Base-by-base conservation (phyloP, 2,888 invertebrate genomes). In the Ectemnius cavifrons region DNA sequence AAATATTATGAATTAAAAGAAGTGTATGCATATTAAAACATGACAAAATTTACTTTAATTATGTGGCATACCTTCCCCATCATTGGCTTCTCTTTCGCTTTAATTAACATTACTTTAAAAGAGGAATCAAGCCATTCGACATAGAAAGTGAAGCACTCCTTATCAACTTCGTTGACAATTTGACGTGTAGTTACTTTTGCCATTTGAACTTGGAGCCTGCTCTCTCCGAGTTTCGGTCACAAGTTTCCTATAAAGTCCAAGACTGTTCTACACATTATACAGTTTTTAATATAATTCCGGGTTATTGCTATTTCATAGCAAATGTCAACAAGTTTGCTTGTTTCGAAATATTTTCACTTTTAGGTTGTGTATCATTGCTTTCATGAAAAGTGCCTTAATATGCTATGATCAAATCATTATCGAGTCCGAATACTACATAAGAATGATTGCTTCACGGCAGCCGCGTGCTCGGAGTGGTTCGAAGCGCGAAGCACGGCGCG, bases 271-370 rank as follows among this genome's bases (percentile, higher is more conserved):
- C 37, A 37, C 37, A 37, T 37, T 37, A 37, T 37, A 37, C 8
- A 37, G 11, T 4, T 1, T 37, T 37, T 1, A 37, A 37, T 8
- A 37, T 4, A 37, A 37, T 37, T 37, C 37, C 5, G 37, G 4
- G 37, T 37, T 37, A 37, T 37, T 37, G 37, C 37, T 37, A 37
- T 37, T 11, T 37, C 8, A 69, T 28, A 37, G 1, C 47, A 14
- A 13, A 14, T 20, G 46, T 52, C 0, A 56, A 8, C 1, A 37
- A 80, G 14, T 47, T 79, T 46, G 66, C 81, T 37, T 8, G 91
- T 37, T 93, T 94, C 87, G 91, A 93, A 37, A 37, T 11, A 2
- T 37, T 37, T 1, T 6, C 37, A 6, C 37, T 11, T 37, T 37
- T 37, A 37, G 37, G 37, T 37, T 37, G 3, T 23, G 23, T 23